Base-by-base conservation (phyloP, 2,113 vertebrate species). In the Tympanuchus pallidicinctus region DNA sequence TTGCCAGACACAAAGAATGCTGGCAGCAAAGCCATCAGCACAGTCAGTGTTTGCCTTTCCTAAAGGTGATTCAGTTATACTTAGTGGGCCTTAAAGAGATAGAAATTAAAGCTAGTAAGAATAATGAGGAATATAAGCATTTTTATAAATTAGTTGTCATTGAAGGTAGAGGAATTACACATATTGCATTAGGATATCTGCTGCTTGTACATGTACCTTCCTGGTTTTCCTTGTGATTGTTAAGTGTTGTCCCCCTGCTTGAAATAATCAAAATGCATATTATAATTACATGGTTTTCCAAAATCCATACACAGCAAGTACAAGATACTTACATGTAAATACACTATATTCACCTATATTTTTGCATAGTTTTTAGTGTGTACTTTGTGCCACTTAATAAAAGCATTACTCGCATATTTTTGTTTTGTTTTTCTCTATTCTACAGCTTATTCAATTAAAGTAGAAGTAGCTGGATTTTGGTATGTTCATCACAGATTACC, bases 291-390 rank as follows among this genome's bases (percentile, higher is more conserved):
- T 34, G 97, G 89, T 96, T 98, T 97, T 98, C 95, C 94, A 97
- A 97, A 97, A 98, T 97, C 97, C 97, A 98, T 97, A 98, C 97
- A 98, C 96, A 98, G 97, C 97, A 97, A 98, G 98, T 98, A 98
- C 97, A 98, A 97, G 98, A 98, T 98, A 98, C 98, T 98, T 98
- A 98, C 97, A 98, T 98, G 98, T 98, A 98, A 97, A 82, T 97
- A 98, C 97, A 98, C 95, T 97, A 97, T 98, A 97, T 97, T 98
- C 97, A 98, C 97, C 97, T 98, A 98, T 98, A 98, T 98, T 98
- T 97, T 98, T 98, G 98, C 98, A 98, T 98, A 98, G 98, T 98
- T 98, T 98, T 98, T 98, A 98, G 97, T 98, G 97, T 98, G 98
- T 98, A 98, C 98, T 98, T 98, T 97, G 97, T 98, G 98, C 98